Base-by-base conservation (phyloP, 1,140 invertebrate genomes). In the Brachystomella parvula region DNA sequence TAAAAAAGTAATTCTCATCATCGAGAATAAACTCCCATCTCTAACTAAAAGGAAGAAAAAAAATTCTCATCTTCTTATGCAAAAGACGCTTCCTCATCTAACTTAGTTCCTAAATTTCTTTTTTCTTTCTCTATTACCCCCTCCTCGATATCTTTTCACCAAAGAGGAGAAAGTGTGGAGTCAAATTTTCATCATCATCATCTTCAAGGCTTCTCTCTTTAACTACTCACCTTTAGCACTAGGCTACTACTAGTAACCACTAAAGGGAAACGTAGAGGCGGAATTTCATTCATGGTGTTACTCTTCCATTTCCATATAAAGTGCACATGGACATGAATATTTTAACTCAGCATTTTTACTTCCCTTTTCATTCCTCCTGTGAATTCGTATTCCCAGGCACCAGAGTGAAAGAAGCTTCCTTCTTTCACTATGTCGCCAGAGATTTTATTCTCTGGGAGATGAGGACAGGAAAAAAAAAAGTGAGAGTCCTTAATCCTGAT, bases 1-100 rank as follows among this genome's bases (percentile, higher is more conserved):
- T 70, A 70, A 70, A 70, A 70, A 70, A 70, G 64, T 61, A 64
- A 66, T 70, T 66, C 62, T 56, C 60, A 66, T 70, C 68, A 64
- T 39, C 35, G 19, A 61, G 15, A 31, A 61, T 35, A 3, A 9
- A 9, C n/a, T 56, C 53, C 9, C 12, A 24, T 28, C 49, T 21
- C 49, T n/a, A n/a, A n/a, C n/a, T n/a, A n/a, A n/a, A n/a, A n/a
- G n/a, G n/a, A n/a, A n/a, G n/a, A n/a, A n/a, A n/a, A n/a, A n/a
- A n/a, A n/a, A n/a, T n/a, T n/a, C n/a, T n/a, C n/a, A n/a, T n/a
- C n/a, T n/a, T n/a, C n/a, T n/a, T n/a, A n/a, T n/a, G n/a, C 35
- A 39, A 39, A 39, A 19, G 35, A 39, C 35, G 6, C 35, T 39
- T 39, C 35, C 35, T 39, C 35, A 39, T 39, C 35, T 19, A 6